Evolutionary conservation across 2,113 vertebrate genomes (phyloP).

Genomic region (Caranx ignobilis): DNA sequence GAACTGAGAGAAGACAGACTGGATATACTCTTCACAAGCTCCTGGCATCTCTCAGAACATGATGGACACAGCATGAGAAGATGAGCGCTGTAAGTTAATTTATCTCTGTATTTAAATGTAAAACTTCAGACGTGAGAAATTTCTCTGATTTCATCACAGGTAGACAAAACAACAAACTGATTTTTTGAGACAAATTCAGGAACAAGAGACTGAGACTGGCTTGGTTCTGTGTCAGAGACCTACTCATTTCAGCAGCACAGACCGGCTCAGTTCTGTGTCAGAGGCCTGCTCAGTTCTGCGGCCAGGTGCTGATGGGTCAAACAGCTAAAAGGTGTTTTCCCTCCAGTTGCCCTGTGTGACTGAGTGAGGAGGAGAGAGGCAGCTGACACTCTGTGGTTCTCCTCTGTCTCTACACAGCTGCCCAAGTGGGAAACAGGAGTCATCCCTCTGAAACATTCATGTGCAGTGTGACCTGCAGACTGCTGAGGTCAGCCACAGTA

Average conservation of each 20-base stretch:
- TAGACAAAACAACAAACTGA: background rate
- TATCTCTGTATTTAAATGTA: conserved; percentile 25
- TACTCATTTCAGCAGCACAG: no score
- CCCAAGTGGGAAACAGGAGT: conserved; percentile 62
- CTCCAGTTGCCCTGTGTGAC: conserved; percentile 15
- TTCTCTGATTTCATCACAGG: conserved; percentile 20
- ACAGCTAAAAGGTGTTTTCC: conserved; percentile 48
- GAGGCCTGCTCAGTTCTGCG: background rate
- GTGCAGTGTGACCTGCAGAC: conserved; percentile 25
- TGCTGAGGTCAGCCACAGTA: conserved; percentile 41
- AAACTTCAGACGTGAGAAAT: conserved; percentile 22
- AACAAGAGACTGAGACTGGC: background rate
- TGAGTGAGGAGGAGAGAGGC: conserved; percentile 5
- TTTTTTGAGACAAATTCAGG: background rate
- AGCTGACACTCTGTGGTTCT: conserved; percentile 47
- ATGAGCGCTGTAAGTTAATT: conserved; percentile 24
- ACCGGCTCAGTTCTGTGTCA: background rate
- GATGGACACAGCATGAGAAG: conserved; percentile 7
- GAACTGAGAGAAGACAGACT: conserved; percentile 17
- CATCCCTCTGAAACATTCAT: conserved; percentile 70
- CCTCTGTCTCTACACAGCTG: conserved; percentile 31
- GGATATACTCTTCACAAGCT: conserved; percentile 31
- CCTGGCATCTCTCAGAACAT: conserved; percentile 17
- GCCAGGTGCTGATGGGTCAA: conserved; percentile 32
- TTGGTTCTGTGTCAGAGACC: background rate